Conservation (phyloP, 2,113 vertebrate genomes). For the Tachuris rubrigastra region DNA sequence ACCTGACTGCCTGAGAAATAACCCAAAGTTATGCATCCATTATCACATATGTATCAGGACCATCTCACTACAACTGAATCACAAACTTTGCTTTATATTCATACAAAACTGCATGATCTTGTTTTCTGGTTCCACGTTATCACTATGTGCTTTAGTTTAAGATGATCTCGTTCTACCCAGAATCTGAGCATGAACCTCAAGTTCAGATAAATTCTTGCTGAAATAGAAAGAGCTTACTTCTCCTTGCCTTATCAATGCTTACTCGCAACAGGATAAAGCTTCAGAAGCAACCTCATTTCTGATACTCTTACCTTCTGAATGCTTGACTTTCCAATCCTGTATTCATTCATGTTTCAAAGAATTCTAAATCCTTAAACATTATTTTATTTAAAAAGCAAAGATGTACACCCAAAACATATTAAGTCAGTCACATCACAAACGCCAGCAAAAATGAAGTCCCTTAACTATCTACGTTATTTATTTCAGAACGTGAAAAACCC, state of each 20-base stretch:
- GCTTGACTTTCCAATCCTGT: background rate
- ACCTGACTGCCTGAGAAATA: slow-evolving; percentile 82
- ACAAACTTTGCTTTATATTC: background rate
- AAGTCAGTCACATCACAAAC: background rate
- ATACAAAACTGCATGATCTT: background rate
- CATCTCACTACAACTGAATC: background rate
- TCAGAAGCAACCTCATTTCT: background rate
- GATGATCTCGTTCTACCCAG: background rate
- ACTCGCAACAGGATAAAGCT: background rate
- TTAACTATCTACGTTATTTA: background rate
- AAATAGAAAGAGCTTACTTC: background rate
- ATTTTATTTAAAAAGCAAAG: background rate
- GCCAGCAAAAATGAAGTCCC: background rate
- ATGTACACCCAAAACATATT: background rate
- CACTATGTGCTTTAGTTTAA: background rate
- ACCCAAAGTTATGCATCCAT: background rate
- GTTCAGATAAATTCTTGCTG: background rate
- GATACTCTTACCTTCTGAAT: background rate
- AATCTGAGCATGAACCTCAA: background rate
- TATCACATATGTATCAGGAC: background rate
- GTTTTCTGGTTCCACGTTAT: background rate
- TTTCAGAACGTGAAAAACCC: background rate
- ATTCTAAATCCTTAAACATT: background rate
- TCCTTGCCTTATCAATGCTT: background rate
- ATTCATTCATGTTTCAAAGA: background rate